These are phyloP conservation scores for Montifringilla adamsi DNA, from an alignment of 2,113 vertebrate genomes.

Conservation along the genomic window DNA sequence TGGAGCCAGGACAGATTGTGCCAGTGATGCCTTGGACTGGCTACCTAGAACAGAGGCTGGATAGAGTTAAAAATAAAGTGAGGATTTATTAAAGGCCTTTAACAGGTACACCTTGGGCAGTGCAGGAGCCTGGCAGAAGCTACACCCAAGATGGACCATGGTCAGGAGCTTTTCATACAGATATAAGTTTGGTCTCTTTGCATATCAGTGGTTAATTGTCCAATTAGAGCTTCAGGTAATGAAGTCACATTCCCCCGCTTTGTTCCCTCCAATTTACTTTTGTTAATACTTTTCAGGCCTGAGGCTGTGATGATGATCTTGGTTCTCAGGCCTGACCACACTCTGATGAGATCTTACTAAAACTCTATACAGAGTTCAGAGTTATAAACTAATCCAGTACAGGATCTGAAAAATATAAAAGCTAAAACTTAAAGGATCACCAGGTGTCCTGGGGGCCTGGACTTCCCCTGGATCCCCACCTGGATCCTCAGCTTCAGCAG, in stretches of 20 bases:
- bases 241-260: background rate
- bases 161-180: background rate
- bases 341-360: background rate
- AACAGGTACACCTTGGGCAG: background rate
- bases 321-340: background rate
- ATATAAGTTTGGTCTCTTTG: background rate
- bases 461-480: fast-evolving
- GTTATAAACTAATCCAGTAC: background rate
- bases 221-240: background rate
- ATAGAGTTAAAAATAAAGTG: background rate
- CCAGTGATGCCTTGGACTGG: background rate
- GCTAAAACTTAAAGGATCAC: background rate
- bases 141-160: background rate
- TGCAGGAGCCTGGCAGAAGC: background rate
- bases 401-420: background rate
- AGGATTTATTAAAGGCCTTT: background rate
- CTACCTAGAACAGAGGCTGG: background rate
- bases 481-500: background rate
- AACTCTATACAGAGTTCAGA: background rate
- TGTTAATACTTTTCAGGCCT: background rate
- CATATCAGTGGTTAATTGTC: too few relatives aligned
- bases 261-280: background rate
- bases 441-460: too few relatives aligned
- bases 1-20: fast-evolving
- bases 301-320: background rate